Conservation (phyloP, 2,888 invertebrate species). For the Orthosia gothica region DNA sequence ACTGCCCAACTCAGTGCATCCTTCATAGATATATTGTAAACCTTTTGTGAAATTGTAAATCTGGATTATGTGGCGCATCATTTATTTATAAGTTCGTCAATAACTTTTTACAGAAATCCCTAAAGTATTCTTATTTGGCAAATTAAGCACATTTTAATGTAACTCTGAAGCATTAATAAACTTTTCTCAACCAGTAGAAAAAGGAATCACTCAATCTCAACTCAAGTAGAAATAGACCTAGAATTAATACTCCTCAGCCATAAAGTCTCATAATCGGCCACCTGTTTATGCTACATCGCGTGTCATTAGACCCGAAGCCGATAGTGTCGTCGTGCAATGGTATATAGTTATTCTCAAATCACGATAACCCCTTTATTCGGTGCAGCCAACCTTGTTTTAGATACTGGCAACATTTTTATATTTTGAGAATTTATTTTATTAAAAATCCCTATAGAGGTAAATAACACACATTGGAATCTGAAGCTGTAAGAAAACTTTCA, state of each 20-base stretch:
- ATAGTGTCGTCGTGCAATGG: slow-evolving; percentile 70
- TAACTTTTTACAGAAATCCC: too few species aligned
- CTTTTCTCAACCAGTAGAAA: neutral
- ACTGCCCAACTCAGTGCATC: too few species aligned
- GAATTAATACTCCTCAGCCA: slow-evolving; percentile 34
- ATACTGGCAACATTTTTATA: neutral
- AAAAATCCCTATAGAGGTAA: neutral
- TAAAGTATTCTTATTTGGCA: too few species aligned
- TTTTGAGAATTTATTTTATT: neutral
- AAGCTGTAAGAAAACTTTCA: neutral
- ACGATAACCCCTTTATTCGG: slow-evolving; percentile 77
- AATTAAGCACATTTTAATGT: neutral
- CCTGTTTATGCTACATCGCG: slow-evolving; percentile 63
- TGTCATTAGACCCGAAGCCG: slow-evolving; percentile 70
- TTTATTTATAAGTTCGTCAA: too few species aligned
- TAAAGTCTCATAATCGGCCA: slow-evolving; percentile 55
- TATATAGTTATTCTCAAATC: slow-evolving; percentile 85
- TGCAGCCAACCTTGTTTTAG: slow-evolving; percentile 72
- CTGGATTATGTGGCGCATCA: too few species aligned
- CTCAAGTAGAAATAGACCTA: slow-evolving; percentile 5
- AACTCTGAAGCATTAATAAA: too few species aligned
- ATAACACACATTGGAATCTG: neutral
- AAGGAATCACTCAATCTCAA: slow-evolving; percentile 2
- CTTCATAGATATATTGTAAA: too few species aligned
- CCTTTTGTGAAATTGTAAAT: too few species aligned